These are phyloP conservation scores for Papilio aristodemus DNA, from an alignment of 1,140 invertebrate genomes.

Conservation along the genomic window DNA sequence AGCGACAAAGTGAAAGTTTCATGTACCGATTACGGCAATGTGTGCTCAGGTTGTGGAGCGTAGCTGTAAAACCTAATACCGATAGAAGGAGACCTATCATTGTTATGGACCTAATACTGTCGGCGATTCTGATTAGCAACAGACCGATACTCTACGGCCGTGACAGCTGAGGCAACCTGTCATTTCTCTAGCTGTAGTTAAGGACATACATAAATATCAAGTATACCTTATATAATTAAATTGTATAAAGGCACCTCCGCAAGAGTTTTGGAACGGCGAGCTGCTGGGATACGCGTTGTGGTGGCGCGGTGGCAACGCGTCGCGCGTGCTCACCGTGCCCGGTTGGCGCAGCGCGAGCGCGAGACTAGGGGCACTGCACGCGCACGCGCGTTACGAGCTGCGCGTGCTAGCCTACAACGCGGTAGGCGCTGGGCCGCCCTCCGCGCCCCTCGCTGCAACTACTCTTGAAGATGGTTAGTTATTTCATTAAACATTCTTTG, in stretches of 20 bases:
- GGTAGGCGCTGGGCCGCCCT: conserved; percentile 90
- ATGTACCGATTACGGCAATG: no score
- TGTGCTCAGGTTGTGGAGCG: no score
- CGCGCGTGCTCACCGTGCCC: conserved; percentile 79
- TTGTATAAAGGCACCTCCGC: conserved; percentile 82
- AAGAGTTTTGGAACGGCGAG: conserved; percentile 90
- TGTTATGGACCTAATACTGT: no score
- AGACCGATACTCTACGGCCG: no score
- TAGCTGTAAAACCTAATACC: no score
- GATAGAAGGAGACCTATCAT: no score
- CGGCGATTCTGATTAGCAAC: no score
- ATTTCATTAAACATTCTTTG: no score
- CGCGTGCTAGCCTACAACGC: conserved; percentile 92
- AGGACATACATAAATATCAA: no score
- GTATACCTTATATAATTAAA: neutral
- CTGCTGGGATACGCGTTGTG: conserved; percentile 89
- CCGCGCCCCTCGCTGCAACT: conserved; percentile 86
- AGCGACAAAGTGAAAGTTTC: no score
- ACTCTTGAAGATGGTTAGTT: conserved; percentile 91
- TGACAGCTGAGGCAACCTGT: no score
- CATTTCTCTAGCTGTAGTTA: no score
- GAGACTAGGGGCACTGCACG: conserved; percentile 81
- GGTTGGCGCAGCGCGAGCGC: conserved; percentile 83
- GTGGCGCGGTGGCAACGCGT: conserved; percentile 79
- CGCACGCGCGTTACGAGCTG: conserved; percentile 90